These are phyloP conservation scores for Stigmatopora argus DNA, from an alignment of 2,113 vertebrate genomes.

Conservation along the genomic window DNA sequence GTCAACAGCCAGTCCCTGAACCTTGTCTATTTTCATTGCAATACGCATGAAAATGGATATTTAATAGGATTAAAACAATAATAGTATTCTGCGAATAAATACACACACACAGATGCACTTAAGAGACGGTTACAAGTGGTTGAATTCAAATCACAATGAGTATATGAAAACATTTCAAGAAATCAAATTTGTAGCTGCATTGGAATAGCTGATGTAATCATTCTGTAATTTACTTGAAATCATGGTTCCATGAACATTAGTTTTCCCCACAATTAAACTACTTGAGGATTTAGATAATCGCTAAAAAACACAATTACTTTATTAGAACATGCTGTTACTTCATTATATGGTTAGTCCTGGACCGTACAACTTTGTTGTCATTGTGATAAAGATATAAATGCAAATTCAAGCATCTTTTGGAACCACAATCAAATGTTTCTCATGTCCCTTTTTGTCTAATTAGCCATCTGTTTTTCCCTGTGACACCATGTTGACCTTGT, in stretches of 20 bases:
- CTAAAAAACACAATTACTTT: not conserved
- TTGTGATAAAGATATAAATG: not conserved
- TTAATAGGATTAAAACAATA: no score
- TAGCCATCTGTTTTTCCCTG: not conserved
- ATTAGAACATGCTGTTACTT: not conserved
- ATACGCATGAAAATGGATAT: slow-evolving; percentile 20
- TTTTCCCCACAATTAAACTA: not conserved
- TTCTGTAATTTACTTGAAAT: not conserved
- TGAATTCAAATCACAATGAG: not conserved
- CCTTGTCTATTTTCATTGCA: slow-evolving; percentile 35
- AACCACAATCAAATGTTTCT: not conserved
- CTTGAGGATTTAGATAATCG: not conserved
- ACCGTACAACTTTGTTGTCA: not conserved
- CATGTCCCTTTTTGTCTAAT: not conserved
- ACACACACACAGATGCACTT: slow-evolving; percentile 15
- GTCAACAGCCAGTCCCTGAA: slow-evolving; percentile 40
- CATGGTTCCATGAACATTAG: not conserved
- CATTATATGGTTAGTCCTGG: not conserved
- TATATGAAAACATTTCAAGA: not conserved
- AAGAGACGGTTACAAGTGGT: not conserved
- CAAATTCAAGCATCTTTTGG: not conserved
- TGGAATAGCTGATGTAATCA: not conserved
- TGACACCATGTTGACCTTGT: not conserved
- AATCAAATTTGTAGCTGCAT: not conserved
- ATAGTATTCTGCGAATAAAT: slow-evolving; percentile 25